Evolutionary conservation across 2,888 invertebrate species (phyloP).

Genomic region (Antheraea yamamai): DNA sequence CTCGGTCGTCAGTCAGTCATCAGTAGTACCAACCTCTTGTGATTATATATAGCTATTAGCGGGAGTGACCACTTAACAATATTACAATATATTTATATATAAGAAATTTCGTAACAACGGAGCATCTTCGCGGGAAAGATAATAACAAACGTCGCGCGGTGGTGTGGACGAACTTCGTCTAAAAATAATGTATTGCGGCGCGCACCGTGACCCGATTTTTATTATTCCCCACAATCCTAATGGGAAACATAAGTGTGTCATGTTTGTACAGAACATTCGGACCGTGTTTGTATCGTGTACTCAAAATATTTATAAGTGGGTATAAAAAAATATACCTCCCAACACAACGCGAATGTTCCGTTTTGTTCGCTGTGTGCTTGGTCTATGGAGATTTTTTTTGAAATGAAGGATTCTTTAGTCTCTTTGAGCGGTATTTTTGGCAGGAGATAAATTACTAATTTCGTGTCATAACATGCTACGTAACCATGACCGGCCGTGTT

Average conservation of each 20-base stretch:
- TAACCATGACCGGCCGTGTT: too few species aligned
- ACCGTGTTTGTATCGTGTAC: background rate
- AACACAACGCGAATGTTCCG: background rate
- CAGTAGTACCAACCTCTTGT: too few species aligned
- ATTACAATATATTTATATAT: background rate
- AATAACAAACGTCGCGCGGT: background rate
- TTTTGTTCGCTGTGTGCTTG: background rate
- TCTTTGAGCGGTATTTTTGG: too few species aligned
- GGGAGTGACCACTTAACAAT: too few species aligned
- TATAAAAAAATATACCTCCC: background rate
- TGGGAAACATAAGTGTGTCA: slow-evolving; percentile 11
- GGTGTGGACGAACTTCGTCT: slow-evolving; percentile 1
- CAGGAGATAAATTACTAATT: too few species aligned
- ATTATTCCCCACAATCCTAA: slow-evolving; percentile 16
- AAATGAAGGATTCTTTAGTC: background rate
- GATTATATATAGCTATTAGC: too few species aligned
- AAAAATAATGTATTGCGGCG: slow-evolving; percentile 8
- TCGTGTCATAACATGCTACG: too few species aligned
- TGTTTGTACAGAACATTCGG: slow-evolving; percentile 12
- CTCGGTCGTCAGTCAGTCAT: too few species aligned
- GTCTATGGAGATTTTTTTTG: background rate
- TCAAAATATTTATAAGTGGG: background rate
- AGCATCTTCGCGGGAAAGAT: background rate
- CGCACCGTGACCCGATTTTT: slow-evolving; percentile 9
- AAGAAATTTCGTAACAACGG: background rate